Evolutionary conservation across 2,113 vertebrate genomes (phyloP).

Genomic region (Sporophila hypoxantha): DNA sequence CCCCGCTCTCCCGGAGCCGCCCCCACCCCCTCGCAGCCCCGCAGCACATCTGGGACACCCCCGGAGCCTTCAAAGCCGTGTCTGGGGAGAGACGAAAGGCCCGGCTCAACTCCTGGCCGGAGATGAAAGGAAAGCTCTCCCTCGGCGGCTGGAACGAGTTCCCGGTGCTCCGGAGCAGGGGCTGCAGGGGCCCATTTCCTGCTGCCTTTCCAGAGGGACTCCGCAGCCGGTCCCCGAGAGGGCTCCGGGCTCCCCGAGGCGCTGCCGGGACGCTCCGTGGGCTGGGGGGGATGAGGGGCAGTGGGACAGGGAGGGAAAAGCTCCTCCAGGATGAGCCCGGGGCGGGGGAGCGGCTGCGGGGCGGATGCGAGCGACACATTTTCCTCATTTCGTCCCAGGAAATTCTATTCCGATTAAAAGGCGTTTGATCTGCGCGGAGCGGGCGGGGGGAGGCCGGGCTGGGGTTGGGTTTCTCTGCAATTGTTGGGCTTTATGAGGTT

Average conservation of each 20-base stretch:
- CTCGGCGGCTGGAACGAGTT: constrained; percentile 33
- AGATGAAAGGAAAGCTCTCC: constrained; percentile 41
- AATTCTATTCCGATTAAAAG: constrained; percentile 49
- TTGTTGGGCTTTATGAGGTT: neutral
- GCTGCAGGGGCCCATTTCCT: constrained; percentile 21
- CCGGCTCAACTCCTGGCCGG: constrained; percentile 23
- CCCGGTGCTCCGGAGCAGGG: neutral
- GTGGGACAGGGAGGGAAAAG: neutral
- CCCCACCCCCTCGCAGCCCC: neutral
- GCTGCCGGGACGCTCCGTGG: neutral
- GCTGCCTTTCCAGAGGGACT: neutral
- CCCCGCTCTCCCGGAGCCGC: neutral
- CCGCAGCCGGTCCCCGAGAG: too few relatives aligned
- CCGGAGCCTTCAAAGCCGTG: constrained; percentile 35
- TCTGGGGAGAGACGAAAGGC: constrained; percentile 22
- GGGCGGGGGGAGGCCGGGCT: neutral
- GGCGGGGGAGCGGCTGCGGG: neutral
- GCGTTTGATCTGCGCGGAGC: constrained; percentile 32
- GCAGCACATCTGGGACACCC: constrained; percentile 36
- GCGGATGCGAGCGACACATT: constrained; percentile 29
- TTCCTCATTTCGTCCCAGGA: constrained; percentile 55
- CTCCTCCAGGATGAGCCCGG: neutral
- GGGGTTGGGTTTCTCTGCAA: neutral
- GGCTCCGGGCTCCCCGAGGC: neutral
- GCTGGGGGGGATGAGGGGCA: accelerated